Evolutionary conservation across 2,888 invertebrate species (phyloP).

Genomic region (Drosophila nigricruria): DNA sequence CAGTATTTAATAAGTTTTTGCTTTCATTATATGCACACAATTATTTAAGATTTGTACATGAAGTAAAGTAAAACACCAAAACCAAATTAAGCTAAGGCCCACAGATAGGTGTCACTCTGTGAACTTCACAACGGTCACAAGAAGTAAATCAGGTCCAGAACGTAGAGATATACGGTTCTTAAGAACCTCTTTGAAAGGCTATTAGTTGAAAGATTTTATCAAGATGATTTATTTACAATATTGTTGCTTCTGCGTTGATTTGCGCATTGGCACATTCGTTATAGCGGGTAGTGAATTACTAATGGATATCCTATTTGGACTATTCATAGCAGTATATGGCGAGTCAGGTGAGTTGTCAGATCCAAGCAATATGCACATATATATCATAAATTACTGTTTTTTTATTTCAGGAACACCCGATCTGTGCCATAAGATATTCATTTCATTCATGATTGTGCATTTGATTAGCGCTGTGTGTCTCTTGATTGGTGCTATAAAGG

Average conservation of each 20-base stretch:
- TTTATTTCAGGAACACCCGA: conserved; percentile 61
- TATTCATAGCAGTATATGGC: conserved; percentile 48
- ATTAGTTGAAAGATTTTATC: background rate
- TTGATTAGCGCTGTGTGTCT: conserved; percentile 27
- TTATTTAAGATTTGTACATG: conserved; percentile 4
- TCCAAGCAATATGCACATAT: background rate
- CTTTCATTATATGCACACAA: conserved; percentile 12
- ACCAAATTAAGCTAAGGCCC: conserved; percentile 9
- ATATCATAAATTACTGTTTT: too few species aligned
- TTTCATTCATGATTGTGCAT: conserved; percentile 55
- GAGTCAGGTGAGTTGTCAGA: conserved; percentile 55
- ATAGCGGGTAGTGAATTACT: conserved; percentile 45
- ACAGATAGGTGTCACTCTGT: conserved; percentile 1
- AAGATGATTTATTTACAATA: conserved; percentile 67
- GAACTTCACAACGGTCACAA: too few species aligned
- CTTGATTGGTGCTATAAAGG: conserved; percentile 48
- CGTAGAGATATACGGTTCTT: too few species aligned
- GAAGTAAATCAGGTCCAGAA: background rate
- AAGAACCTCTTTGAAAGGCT: background rate
- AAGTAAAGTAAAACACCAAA: background rate
- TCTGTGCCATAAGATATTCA: conserved; percentile 51
- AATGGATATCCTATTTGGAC: conserved; percentile 40
- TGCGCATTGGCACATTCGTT: conserved; percentile 57
- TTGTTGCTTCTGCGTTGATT: conserved; percentile 59
- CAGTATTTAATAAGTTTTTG: conserved; percentile 19